Percentiles rank a stretch among this genome's conserved stretches.
These are phyloP conservation scores for Hippocampus mohnikei DNA, from an alignment of 2,113 vertebrate genomes.

Conservation along the genomic window DNA sequence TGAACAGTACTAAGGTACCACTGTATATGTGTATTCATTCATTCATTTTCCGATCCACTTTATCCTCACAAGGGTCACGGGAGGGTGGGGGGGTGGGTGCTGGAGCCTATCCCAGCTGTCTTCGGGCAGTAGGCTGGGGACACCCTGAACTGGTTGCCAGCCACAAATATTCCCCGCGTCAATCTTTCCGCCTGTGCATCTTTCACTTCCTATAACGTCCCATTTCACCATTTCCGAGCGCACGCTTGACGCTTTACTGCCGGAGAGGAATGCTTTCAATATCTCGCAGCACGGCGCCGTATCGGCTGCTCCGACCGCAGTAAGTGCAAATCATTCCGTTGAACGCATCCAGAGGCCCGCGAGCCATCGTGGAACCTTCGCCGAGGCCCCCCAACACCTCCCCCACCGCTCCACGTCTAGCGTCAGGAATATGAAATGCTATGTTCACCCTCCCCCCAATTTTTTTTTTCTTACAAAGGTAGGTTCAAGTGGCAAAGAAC, in stretches of 20 bases:
- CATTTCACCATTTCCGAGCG: background rate
- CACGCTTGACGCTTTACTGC: background rate
- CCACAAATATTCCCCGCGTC: background rate
- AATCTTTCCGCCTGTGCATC: background rate
- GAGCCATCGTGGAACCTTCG: conserved; percentile 59
- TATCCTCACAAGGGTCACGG: no score
- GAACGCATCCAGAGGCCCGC: conserved; percentile 40
- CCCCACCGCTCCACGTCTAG: background rate
- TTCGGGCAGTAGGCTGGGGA: no score
- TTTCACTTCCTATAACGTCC: background rate
- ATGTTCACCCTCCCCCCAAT: background rate
- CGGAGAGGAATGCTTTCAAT: background rate
- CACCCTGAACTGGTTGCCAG: no score
- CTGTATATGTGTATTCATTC: no score
- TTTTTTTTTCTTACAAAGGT: conserved; percentile 18
- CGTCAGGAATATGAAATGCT: conserved; percentile 29
- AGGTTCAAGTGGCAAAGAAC: conserved; percentile 60
- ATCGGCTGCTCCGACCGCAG: conserved; percentile 2
- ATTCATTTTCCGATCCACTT: no score
- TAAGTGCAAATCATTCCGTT: conserved; percentile 60
- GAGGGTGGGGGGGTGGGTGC: no score
- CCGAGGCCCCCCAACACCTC: background rate
- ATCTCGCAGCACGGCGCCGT: background rate
- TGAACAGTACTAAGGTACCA: no score
- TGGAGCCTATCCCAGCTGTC: no score